Conservation (phyloP, 2,888 invertebrate species). For the Drosophila macrospina region DNA sequence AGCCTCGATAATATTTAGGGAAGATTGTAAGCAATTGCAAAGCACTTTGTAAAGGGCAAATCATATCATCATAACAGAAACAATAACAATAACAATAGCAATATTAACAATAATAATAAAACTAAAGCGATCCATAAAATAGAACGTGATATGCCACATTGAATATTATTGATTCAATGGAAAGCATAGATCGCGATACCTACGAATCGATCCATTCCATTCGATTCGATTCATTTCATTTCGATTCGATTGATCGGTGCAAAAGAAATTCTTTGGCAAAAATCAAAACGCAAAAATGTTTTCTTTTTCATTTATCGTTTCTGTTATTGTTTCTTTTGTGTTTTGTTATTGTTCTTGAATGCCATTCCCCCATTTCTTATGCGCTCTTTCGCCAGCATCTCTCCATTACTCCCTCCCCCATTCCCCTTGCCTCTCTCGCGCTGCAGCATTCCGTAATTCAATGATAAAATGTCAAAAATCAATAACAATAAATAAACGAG, state of each 20-base stretch:
- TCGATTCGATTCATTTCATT: conserved; percentile 24
- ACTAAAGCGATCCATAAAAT: conserved; percentile 32
- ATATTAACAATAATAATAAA: conserved; percentile 22
- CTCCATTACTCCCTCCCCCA: too few relatives aligned
- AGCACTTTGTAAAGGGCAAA: conserved; percentile 49
- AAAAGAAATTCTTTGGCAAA: conserved; percentile 57
- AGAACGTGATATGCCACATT: conserved; percentile 44
- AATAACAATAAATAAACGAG: conserved; percentile 80
- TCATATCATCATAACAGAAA: conserved; percentile 15
- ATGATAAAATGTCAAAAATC: conserved; percentile 82
- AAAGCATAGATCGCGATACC: conserved; percentile 48
- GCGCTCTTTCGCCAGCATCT: conserved; percentile 7
- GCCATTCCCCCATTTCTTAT: conserved; percentile 40
- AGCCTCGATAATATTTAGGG: conserved; percentile 59
- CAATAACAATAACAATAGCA: conserved; percentile 35
- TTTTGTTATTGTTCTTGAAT: conserved; percentile 29
- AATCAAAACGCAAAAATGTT: conserved; percentile 30
- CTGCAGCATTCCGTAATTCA: conserved; percentile 68
- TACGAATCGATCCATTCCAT: conserved; percentile 25
- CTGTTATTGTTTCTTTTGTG: conserved; percentile 19
- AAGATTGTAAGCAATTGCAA: conserved; percentile 56
- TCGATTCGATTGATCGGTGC: conserved; percentile 32
- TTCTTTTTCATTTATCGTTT: conserved; percentile 21
- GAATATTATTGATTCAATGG: conserved; percentile 57
- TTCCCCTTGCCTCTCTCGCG: background rate